These are phyloP conservation scores for Opisthocomus hoazin DNA, from an alignment of 2,113 vertebrate genomes.

Conservation along the genomic window DNA sequence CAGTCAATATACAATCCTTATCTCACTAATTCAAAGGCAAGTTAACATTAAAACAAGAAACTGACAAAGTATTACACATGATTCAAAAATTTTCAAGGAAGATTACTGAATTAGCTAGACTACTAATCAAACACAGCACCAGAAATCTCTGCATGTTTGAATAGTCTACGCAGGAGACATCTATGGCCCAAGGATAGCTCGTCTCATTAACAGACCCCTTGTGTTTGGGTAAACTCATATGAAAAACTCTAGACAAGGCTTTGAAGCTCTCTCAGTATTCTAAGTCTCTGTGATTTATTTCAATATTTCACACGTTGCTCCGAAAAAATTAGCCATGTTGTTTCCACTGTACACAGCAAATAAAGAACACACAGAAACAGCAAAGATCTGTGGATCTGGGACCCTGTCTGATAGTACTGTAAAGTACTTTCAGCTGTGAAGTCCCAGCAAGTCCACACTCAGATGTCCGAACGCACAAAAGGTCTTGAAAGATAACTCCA, in stretches of 20 bases:
- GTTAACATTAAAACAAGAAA: neutral
- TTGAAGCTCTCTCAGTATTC: neutral
- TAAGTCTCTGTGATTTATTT: neutral
- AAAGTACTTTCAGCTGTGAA: neutral
- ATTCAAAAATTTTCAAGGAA: neutral
- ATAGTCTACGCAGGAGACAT: neutral
- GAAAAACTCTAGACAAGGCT: neutral
- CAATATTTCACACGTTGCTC: rapidly evolving
- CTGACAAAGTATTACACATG: neutral
- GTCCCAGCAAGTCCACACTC: neutral
- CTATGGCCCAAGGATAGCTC: neutral
- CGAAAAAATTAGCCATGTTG: neutral
- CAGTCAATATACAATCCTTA: too few species aligned
- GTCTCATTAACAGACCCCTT: neutral
- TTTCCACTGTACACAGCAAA: neutral
- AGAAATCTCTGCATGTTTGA: neutral
- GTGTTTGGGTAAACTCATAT: neutral
- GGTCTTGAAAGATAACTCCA: neutral
- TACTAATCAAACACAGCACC: neutral
- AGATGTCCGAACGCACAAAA: neutral
- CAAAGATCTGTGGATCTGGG: neutral
- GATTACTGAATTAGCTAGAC: neutral
- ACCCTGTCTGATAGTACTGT: neutral
- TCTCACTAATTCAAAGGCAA: neutral
- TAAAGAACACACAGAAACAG: neutral